Evolutionary conservation across 2,888 invertebrate genomes (phyloP).

Genomic region (Drosophila eohydei): DNA sequence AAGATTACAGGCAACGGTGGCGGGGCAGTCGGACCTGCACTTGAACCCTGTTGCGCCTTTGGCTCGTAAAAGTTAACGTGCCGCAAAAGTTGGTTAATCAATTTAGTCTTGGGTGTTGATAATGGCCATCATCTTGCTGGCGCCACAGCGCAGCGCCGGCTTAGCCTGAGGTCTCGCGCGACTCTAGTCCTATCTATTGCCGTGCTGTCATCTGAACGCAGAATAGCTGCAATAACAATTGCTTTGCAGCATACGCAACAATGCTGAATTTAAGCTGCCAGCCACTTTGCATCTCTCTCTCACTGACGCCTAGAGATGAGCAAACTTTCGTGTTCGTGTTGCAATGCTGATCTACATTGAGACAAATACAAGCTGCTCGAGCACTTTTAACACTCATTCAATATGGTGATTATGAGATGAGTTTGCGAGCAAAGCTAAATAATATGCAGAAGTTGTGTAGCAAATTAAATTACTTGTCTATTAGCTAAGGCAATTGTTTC

Average conservation of each 20-base stretch:
- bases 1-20: conserved; percentile 16
- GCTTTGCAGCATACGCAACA: conserved; percentile 11
- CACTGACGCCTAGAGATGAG: conserved; percentile 14
- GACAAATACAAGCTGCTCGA: no score
- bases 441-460: no score
- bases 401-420: no score
- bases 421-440: no score
- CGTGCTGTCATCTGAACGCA: conserved; percentile 18
- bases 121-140: conserved; percentile 48
- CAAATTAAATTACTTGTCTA: no score
- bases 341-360: no score
- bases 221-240: conserved; percentile 5
- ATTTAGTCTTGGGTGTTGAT: conserved; percentile 72
- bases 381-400: no score
- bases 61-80: conserved; percentile 45
- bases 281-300: conserved; percentile 12
- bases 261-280: conserved; percentile 39
- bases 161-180: conserved; percentile 1
- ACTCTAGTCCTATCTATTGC: conserved; percentile 6
- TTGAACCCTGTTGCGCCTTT: conserved; percentile 35
- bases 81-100: conserved; percentile 72
- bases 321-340: background rate
- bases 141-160: conserved; percentile 9
- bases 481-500: no score
- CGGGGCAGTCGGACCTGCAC: conserved; percentile 3